Evolutionary conservation across 2,888 invertebrate species (phyloP), one percentile per base, ranked within the genome.

Genomic region (Cheilosia vernalis): DNA sequence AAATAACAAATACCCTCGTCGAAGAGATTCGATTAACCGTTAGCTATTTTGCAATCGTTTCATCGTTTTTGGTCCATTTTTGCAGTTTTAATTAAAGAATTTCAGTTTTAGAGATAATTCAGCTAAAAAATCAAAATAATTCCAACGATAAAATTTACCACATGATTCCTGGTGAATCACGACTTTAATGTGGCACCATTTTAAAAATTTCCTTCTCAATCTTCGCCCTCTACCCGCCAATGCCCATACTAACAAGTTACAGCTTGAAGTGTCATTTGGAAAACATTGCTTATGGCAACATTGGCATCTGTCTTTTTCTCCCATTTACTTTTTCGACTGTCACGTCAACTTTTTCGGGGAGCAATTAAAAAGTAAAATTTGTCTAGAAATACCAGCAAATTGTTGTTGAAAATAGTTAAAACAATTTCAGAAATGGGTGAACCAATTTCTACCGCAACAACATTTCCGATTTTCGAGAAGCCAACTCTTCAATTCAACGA

Each of bases 401-500:
- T 21, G 21, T 0, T 3, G 19, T 13, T 30, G 42, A 51, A 79
- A 37, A 13, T 27, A 27, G 47, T 42, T 33, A 10, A 63, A 69
- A 53, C 27, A 2, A 24, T 56, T 33, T 81, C 21, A 73, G 86
- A 61, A 72, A 88, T 88, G 88, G 79, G 87, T 87, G 90, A 90
- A 87, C 89, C 90, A 72, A 90, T 90, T 64, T 89, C 90, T 80
- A 90, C 91, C n/a, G 88, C 88, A 78, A 85, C 87, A 10, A 81
- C 88, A 4, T 88, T 88, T 74, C 88, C 90, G 2, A 87, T 88
- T 2, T 91, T 91, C 56, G 89, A 90, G 40, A 91, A 91, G 87
- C 92, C 92, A 0, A 86, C 87, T 0, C 89, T 92, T 33, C 90
- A 92, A 78, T 92, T 91, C 86, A 92, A 92, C 66, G 90, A 91